Evolutionary conservation across 2,797 vertebrate species (phyloP).

Genomic region (Halcyon badia): DNA sequence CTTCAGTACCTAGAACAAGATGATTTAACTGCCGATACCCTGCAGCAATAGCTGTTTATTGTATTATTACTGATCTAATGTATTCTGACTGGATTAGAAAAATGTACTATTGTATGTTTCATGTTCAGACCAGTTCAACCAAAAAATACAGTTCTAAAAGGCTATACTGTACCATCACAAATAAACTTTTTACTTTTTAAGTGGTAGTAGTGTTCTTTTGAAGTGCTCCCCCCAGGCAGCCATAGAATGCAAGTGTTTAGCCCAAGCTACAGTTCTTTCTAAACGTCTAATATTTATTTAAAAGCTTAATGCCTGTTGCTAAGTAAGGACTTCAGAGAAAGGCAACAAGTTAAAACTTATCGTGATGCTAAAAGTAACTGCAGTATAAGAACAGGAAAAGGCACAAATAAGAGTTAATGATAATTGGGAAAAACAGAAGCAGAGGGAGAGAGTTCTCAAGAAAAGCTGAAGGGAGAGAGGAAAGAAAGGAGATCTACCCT

Average conservation of each 20-base stretch:
- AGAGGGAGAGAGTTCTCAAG: neutral
- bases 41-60: neutral
- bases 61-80: neutral
- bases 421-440: neutral
- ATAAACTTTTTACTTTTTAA: slow-evolving; percentile 74
- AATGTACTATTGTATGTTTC: neutral
- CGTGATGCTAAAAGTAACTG: slow-evolving; percentile 61
- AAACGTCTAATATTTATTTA: slow-evolving; percentile 75
- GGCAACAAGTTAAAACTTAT: slow-evolving; percentile 68
- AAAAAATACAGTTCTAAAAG: slow-evolving; percentile 41
- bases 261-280: slow-evolving; percentile 66
- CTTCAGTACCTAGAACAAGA: neutral
- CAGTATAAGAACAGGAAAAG: slow-evolving; percentile 44
- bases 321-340: slow-evolving; percentile 77
- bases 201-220: slow-evolving; percentile 69
- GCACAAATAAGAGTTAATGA: slow-evolving; percentile 47
- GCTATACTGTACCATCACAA: slow-evolving; percentile 51
- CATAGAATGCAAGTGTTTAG: slow-evolving; percentile 69
- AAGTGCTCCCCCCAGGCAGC: slow-evolving; percentile 73
- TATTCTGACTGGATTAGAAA: slow-evolving; percentile 1
- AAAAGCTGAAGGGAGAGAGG: neutral
- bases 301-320: slow-evolving; percentile 74
- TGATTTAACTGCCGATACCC: neutral
- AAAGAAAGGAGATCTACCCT: neutral
- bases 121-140: slow-evolving; percentile 10